Conservation (phyloP, 35 echinoderm and acorn worm genomes). For the Anneissia japonica region DNA sequence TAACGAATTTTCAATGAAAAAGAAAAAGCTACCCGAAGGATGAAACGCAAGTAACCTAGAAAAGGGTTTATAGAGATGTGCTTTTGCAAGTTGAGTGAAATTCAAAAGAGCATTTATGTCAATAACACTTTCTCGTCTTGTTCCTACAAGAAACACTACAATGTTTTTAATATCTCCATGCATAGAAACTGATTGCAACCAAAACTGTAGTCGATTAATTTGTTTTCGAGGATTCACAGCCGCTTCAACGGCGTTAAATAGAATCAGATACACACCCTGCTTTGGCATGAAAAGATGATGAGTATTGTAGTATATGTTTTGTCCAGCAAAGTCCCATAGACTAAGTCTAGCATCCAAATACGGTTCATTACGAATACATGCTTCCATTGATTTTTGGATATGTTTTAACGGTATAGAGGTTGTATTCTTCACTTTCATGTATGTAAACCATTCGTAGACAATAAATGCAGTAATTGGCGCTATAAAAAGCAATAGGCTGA, state of each 20-base stretch:
- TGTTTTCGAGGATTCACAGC: background rate
- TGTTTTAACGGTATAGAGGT: background rate
- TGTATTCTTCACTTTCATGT: background rate
- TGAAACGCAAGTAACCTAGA: background rate
- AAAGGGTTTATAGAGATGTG: background rate
- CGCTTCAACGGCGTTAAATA: background rate
- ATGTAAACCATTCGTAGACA: too few species aligned
- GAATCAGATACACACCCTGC: background rate
- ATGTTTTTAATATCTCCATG: background rate
- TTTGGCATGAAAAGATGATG: conserved; percentile 4
- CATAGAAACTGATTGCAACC: background rate
- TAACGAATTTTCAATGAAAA: background rate
- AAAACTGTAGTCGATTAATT: conserved; percentile 3
- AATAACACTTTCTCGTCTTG: background rate
- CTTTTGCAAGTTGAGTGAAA: background rate
- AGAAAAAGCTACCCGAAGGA: background rate
- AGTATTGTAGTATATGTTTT: background rate
- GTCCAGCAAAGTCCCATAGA: conserved; percentile 11
- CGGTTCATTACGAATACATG: background rate
- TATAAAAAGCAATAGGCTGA: background rate
- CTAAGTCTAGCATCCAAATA: background rate
- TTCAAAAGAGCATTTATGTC: background rate
- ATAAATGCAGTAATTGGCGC: background rate
- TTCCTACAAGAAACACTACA: conserved; percentile 13
- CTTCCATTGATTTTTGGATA: background rate